phyloP scores from a whole-genome alignment of 2,888 invertebrate species.

The Stramonita haemastoma region DNA sequence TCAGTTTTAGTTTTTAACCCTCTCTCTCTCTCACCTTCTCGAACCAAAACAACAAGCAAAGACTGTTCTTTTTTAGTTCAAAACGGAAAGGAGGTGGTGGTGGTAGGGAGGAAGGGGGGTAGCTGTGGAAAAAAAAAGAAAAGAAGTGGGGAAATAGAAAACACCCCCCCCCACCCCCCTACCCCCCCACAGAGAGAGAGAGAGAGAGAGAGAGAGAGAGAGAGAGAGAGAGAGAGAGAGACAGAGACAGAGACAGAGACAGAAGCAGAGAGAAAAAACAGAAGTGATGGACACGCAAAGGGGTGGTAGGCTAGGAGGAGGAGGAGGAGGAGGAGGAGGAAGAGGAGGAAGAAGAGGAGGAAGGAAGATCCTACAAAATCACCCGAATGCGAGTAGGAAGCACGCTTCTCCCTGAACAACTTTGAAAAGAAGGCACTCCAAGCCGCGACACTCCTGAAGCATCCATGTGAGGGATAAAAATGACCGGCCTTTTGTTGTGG shows the following conservation, averaged over 20 bases:
- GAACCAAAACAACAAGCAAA: too few species aligned
- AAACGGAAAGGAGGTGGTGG: neutral
- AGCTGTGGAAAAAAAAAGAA: neutral
- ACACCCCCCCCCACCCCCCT: too few species aligned
- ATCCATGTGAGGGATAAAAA: conserved; percentile 12
- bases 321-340: neutral
- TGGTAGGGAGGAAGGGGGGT: neutral
- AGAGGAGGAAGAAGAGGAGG: neutral
- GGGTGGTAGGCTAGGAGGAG: too few species aligned
- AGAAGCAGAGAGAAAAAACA: too few species aligned
- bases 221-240: too few species aligned
- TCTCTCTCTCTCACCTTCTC: too few species aligned
- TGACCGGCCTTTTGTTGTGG: conserved; percentile 2
- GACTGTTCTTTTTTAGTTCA: neutral
- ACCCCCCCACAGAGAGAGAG: too few species aligned
- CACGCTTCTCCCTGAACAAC: neutral
- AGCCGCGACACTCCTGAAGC: neutral
- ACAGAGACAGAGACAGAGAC: too few species aligned
- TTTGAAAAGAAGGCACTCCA: neutral
- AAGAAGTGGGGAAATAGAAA: too few species aligned
- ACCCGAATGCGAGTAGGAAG: neutral
- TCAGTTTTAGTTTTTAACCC: neutral
- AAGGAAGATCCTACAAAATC: neutral
- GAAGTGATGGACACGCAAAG: too few species aligned
- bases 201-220: too few species aligned